Conservation (phyloP, 2,888 invertebrate species). For the Achlya flavicornis region DNA sequence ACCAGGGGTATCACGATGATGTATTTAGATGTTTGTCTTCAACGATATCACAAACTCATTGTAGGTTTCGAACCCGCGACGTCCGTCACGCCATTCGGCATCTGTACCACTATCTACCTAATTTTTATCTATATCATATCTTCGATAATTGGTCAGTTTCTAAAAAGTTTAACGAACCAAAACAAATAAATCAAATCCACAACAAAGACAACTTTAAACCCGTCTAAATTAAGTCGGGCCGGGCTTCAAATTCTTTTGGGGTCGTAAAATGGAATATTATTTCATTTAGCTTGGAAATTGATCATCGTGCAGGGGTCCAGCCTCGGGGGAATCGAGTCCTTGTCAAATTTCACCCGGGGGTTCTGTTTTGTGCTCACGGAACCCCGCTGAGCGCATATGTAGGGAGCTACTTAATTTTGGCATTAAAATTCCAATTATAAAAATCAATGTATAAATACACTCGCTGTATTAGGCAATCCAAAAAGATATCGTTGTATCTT, state of each 20-base stretch:
- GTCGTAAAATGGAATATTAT: constrained; percentile 68
- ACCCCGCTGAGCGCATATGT: constrained; percentile 64
- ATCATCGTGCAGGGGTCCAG: constrained; percentile 58
- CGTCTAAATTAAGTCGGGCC: constrained; percentile 43
- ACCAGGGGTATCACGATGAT: too few relatives aligned
- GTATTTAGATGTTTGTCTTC: too few relatives aligned
- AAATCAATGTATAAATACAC: background rate
- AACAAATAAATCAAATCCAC: constrained; percentile 31
- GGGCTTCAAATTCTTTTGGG: constrained; percentile 48
- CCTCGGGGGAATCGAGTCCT: constrained; percentile 61
- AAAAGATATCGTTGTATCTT: background rate
- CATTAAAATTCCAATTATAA: constrained; percentile 20
- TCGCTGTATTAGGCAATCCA: background rate
- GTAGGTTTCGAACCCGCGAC: too few relatives aligned
- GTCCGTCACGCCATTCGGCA: too few relatives aligned
- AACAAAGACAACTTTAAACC: constrained; percentile 42
- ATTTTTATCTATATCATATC: background rate
- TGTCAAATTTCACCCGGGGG: constrained; percentile 56
- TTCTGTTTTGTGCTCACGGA: constrained; percentile 40
- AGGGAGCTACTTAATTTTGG: constrained; percentile 32
- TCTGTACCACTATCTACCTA: background rate
- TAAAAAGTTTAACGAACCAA: constrained; percentile 7
- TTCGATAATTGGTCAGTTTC: background rate
- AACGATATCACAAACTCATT: too few relatives aligned
- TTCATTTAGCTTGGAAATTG: constrained; percentile 70